Conservation (phyloP, 2,113 vertebrate genomes). For the Aegotheles bennettii region DNA sequence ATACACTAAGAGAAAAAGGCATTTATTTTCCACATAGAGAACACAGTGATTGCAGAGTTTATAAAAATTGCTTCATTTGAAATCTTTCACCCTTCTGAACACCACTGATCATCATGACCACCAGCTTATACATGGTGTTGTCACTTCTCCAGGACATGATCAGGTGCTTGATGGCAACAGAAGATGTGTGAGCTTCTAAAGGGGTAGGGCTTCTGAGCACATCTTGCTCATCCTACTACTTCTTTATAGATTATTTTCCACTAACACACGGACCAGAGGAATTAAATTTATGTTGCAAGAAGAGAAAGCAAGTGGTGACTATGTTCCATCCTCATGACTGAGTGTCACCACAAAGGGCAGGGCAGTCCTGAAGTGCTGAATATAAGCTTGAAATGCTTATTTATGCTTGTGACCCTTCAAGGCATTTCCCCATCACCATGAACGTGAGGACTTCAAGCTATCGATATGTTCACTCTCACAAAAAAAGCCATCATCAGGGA, state of each 20-base stretch:
- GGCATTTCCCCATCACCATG: neutral
- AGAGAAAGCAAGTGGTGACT: neutral
- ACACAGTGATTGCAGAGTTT: neutral
- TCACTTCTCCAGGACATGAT: fast-evolving
- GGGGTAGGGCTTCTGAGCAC: neutral
- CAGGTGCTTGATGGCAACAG: neutral
- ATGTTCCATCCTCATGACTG: neutral
- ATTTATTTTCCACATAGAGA: neutral
- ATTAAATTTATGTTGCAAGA: neutral
- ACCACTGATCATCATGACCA: neutral
- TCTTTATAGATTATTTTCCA: neutral
- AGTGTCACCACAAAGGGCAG: neutral
- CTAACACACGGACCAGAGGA: neutral
- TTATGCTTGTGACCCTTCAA: neutral
- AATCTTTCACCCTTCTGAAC: neutral
- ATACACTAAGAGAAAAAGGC: neutral
- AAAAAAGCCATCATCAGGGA: neutral
- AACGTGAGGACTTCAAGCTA: neutral
- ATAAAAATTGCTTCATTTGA: neutral
- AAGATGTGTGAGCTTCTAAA: neutral
- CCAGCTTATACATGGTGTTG: neutral
- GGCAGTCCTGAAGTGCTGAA: neutral
- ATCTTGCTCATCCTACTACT: neutral
- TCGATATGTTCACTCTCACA: neutral
- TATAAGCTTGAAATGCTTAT: neutral